phyloP scores from a whole-genome alignment of 2,113 vertebrate species.

The Cyprinodon variegatus region DNA sequence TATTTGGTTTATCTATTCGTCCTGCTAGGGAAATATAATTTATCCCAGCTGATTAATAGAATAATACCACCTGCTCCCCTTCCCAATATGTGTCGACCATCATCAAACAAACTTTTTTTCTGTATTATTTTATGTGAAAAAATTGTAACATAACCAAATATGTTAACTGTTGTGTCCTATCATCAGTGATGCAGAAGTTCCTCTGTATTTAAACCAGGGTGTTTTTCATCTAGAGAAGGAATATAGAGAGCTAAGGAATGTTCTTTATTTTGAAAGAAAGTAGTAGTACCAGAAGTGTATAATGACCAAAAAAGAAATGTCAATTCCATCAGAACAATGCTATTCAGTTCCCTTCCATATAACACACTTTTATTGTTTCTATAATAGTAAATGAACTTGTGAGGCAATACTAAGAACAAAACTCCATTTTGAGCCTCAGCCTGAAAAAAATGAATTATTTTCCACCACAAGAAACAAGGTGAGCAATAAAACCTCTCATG shows the following conservation, averaged over 20 bases:
- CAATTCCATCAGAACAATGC: neutral
- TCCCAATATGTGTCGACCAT: slow-evolving; percentile 77
- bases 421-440: slow-evolving; percentile 81
- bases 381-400: slow-evolving; percentile 15
- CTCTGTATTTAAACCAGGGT: slow-evolving; percentile 17
- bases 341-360: slow-evolving; percentile 3
- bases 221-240: neutral
- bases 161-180: slow-evolving; percentile 17
- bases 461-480: slow-evolving; percentile 82
- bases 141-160: slow-evolving; percentile 25
- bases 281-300: neutral
- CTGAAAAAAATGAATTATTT: slow-evolving; percentile 91
- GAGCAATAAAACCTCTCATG: slow-evolving; percentile 89
- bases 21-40: slow-evolving; percentile 69
- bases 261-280: neutral
- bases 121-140: slow-evolving; percentile 58
- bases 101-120: neutral
- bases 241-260: slow-evolving; percentile 1
- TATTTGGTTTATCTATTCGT: slow-evolving; percentile 71
- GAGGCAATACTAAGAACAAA: slow-evolving; percentile 63
- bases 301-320: neutral
- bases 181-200: slow-evolving; percentile 21
- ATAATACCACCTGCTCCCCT: slow-evolving; percentile 68
- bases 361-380: slow-evolving; percentile 33
- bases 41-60: slow-evolving; percentile 76